Percentiles rank a stretch among this genome's conserved stretches.
phyloP scores from a whole-genome alignment of 37 sponge, comb jelly and placozoan species.

The Spongia lamella region DNA sequence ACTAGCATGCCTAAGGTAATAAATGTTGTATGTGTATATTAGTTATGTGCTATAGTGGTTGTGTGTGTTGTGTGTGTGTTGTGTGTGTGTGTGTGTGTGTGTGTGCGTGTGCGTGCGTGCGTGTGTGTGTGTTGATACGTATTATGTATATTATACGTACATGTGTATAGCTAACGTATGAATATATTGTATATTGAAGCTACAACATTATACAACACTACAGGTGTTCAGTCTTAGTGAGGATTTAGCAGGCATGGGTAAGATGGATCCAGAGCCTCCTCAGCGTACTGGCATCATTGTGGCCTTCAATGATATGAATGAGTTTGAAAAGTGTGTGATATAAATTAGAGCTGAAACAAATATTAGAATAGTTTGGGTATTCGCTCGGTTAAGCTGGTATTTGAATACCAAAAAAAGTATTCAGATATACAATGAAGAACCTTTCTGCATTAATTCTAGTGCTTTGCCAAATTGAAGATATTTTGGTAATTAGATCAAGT shows the following conservation, averaged over 20 bases:
- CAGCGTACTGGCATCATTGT: conserved; percentile 92
- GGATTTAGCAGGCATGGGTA: conserved; percentile 39
- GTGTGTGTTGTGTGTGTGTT: conserved; percentile 9
- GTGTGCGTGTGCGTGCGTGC: neutral
- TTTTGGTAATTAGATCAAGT: too few species aligned
- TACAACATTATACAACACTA: neutral
- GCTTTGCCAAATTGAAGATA: too few species aligned
- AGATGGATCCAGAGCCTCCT: conserved; percentile 20
- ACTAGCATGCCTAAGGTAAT: too few species aligned
- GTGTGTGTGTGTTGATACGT: neutral
- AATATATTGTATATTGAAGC: too few species aligned
- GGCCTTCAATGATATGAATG: conserved; percentile 64
- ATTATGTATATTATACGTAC: conserved; percentile 9
- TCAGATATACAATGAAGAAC: too few species aligned
- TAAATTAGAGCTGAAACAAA: too few species aligned
- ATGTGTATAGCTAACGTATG: too few species aligned
- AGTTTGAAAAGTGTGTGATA: conserved; percentile 47
- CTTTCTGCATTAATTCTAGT: too few species aligned
- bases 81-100: conserved; percentile 27
- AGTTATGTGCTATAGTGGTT: neutral
- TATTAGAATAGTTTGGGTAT: too few species aligned
- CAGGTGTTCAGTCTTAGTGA: conserved; percentile 76
- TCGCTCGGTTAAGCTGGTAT: too few species aligned
- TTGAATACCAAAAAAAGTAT: too few species aligned
- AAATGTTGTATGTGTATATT: neutral